Evolutionary conservation across 2,797 vertebrate species (phyloP).

Genomic region (Micromesistius poutassou): DNA sequence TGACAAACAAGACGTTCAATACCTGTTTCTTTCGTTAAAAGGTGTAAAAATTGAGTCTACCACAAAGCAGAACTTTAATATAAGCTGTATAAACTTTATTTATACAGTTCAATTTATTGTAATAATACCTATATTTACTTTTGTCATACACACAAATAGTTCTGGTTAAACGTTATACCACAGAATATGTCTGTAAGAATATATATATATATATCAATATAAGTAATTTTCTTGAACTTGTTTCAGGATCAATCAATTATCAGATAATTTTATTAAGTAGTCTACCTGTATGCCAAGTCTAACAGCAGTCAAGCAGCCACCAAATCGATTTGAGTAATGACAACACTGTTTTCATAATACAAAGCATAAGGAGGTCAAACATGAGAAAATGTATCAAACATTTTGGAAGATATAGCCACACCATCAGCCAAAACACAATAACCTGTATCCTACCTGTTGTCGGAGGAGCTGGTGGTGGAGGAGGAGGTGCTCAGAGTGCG

Average conservation of each 20-base stretch:
- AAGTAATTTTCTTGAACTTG: not conserved
- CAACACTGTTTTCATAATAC: not conserved
- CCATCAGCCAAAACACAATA: not conserved
- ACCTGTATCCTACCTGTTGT: slow-evolving; percentile 78
- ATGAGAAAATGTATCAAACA: no score
- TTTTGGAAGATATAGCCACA: no score
- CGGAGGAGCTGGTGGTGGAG: slow-evolving; percentile 77
- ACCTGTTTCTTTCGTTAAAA: not conserved
- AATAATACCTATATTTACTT: no score
- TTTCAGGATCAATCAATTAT: not conserved
- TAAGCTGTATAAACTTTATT: no score
- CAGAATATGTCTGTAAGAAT: no score
- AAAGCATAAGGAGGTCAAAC: no score
- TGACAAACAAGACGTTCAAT: not conserved
- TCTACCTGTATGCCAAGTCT: not conserved
- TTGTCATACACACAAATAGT: no score
- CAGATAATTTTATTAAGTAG: not conserved
- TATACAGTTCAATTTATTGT: no score
- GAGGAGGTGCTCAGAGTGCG: slow-evolving; percentile 88
- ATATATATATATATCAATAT: no score
- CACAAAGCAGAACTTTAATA: no score
- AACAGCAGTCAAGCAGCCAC: not conserved
- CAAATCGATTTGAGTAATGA: not conserved
- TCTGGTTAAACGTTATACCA: no score
- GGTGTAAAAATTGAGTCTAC: no score